phyloP scores from a whole-genome alignment of 2,888 invertebrate genomes.

The Drosophila atroscutellata region DNA sequence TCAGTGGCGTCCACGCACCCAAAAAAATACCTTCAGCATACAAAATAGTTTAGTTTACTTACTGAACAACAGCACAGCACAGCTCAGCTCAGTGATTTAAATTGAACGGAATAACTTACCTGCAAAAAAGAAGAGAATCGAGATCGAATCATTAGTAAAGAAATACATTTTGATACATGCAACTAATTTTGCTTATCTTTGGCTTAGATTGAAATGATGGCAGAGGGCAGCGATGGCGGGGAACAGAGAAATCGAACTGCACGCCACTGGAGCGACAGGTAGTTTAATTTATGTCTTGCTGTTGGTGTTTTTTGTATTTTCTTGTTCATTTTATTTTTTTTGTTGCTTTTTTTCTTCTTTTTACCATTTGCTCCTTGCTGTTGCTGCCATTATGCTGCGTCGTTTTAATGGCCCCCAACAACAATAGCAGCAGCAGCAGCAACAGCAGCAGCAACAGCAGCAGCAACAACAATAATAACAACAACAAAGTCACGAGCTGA shows the following conservation, averaged over 20 bases:
- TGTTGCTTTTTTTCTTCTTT: constrained; percentile 21
- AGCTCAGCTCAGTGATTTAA: background rate
- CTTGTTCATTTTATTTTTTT: constrained; percentile 38
- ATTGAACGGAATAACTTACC: constrained; percentile 58
- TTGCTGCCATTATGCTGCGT: constrained; percentile 80
- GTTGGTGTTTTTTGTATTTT: constrained; percentile 37
- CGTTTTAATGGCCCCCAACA: constrained; percentile 76
- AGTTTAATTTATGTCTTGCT: constrained; percentile 81
- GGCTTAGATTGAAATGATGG: constrained; percentile 31
- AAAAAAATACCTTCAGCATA: background rate
- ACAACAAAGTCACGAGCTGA: constrained; percentile 62
- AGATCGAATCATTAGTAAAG: constrained; percentile 57
- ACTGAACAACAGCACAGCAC: constrained; percentile 8
- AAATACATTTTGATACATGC: constrained; percentile 38
- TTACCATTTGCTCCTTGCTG: constrained; percentile 49
- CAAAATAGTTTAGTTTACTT: constrained; percentile 33
- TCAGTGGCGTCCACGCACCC: constrained; percentile 23
- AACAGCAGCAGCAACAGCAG: constrained; percentile 38
- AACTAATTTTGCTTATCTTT: constrained; percentile 70
- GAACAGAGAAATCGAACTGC: constrained; percentile 10
- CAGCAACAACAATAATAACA: constrained; percentile 41
- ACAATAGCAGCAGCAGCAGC: constrained; percentile 44
- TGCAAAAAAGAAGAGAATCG: constrained; percentile 53
- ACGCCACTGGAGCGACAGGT: constrained; percentile 77
- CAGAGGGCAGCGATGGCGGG: background rate